These are phyloP conservation scores for Drosophila rhopaloa DNA, from an alignment of 1,140 invertebrate species.

Conservation along the genomic window DNA sequence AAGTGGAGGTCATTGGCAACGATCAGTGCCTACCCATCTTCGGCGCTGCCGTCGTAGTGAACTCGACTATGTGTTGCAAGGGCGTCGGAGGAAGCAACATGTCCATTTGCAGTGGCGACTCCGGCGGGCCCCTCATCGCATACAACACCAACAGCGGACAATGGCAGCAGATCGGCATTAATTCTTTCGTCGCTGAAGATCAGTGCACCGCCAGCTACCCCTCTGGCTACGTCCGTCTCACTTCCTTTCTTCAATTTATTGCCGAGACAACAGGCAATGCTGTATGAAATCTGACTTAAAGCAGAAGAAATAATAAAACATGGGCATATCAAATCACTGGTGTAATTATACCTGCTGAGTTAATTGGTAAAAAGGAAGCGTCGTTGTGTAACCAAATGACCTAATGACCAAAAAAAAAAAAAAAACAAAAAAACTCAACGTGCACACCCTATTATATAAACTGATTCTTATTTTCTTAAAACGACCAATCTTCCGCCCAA, in stretches of 20 bases:
- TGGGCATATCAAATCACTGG: too few species aligned
- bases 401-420: too few species aligned
- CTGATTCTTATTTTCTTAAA: too few species aligned
- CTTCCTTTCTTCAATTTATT: slow-evolving; percentile 71
- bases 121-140: slow-evolving; percentile 67
- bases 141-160: slow-evolving; percentile 21
- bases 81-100: slow-evolving; percentile 61
- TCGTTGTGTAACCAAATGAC: too few species aligned
- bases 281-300: slow-evolving; percentile 18
- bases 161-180: slow-evolving; percentile 76
- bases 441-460: too few species aligned
- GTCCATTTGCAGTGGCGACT: slow-evolving; percentile 80
- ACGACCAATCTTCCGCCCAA: too few species aligned
- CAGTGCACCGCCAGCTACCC: slow-evolving; percentile 70
- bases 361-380: too few species aligned
- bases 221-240: slow-evolving; percentile 73
- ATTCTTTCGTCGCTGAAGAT: slow-evolving; percentile 80
- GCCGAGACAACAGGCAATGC: slow-evolving; percentile 35
- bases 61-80: slow-evolving; percentile 62
- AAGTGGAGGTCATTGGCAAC: slow-evolving; percentile 69
- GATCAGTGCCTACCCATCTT: slow-evolving; percentile 43
- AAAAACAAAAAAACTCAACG: too few species aligned
- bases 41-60: slow-evolving; percentile 44
- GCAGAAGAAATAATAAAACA: too few species aligned
- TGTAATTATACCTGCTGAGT: too few species aligned